Base-by-base conservation (phyloP, 2,797 vertebrate genomes). In the Epinephelus coioides region DNA sequence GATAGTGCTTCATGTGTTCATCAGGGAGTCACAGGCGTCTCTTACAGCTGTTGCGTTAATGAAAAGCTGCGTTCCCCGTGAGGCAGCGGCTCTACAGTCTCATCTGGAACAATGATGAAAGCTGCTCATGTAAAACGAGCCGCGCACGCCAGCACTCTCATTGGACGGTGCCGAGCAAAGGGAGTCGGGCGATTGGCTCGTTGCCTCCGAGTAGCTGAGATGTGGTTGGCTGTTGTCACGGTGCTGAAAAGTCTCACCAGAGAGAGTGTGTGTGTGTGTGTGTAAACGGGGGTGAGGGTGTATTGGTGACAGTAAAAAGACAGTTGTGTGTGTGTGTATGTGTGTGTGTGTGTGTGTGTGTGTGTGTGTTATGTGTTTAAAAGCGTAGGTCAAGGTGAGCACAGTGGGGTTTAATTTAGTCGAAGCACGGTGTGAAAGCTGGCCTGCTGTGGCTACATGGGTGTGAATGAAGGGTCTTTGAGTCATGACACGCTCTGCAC, bases 161-260 rank as follows among this genome's bases (percentile, higher is more conserved):
- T 94, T 94, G 91, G 93, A 46, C 5, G 0, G 6, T 13, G 53
- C 17, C 18, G 65, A 85, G 80, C 0, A 79, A 88, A 55, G 77
- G 40, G 50, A 78, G 53, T 65, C 10, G 0, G 4, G 23, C 7
- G 57, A 92, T 93, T 93, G 90, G 90, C 64, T 83, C 0, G 12
- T 21, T 27, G 73, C 23, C 77, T 56, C 23, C 0, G 46, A 79
- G 82, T 9, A 40, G 66, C 73, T 1, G 5, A 0, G 12, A 40
- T 77, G 72, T 60, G 80, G 78, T 87, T 92, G 89, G 88, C 78
- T 91, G 92, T 91, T 86, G 91, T 91, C 84, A 92, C 81, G 79
- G 84, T 23, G 60, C 80, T 85, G 81, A 72, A 80, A 88, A 73
- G 74, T 71, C 79, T 83, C 81, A 78, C 25, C 57, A 27, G 81